A percentile compares a stretch with the other conserved stretches of the same genome.
These are phyloP conservation scores for Copidosoma aretas DNA, from an alignment of 2,888 invertebrate genomes.

Conservation along the genomic window DNA sequence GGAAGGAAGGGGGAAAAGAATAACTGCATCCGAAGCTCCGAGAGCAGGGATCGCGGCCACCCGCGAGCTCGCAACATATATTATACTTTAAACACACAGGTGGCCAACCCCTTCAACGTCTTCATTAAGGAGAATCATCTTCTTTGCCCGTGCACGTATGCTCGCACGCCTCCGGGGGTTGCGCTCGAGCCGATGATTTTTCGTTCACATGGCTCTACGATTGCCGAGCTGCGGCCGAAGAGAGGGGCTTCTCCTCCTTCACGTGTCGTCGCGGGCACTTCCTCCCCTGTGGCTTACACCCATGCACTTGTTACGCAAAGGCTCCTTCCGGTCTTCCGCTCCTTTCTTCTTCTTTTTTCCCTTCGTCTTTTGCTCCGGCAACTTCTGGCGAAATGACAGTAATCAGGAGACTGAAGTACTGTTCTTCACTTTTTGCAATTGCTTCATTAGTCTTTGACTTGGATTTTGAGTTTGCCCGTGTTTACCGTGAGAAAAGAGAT, in stretches of 20 bases:
- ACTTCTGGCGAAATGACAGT: background rate
- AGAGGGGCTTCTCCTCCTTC: background rate
- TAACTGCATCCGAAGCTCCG: background rate
- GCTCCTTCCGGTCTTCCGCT: background rate
- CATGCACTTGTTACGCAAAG: background rate
- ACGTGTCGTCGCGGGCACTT: constrained; percentile 8
- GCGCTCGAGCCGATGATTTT: constrained; percentile 11
- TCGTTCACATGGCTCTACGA: constrained; percentile 21
- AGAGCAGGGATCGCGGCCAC: background rate
- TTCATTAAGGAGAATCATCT: background rate
- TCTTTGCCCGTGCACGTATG: background rate
- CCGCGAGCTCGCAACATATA: background rate
- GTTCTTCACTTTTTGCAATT: too few relatives aligned
- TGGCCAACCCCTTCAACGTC: constrained; percentile 7
- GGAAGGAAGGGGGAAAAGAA: background rate
- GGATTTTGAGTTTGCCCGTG: too few relatives aligned
- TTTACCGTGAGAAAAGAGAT: too few relatives aligned
- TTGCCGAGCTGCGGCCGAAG: constrained; percentile 14
- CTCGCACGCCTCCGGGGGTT: background rate
- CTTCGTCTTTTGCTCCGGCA: background rate
- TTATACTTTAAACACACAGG: background rate
- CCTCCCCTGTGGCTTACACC: constrained; percentile 21
- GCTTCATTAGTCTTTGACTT: too few relatives aligned
- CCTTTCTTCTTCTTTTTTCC: constrained; percentile 38
- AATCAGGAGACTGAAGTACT: background rate